These are phyloP conservation scores for Poecilus cupreus DNA, from an alignment of 2,888 invertebrate species.

Conservation along the genomic window DNA sequence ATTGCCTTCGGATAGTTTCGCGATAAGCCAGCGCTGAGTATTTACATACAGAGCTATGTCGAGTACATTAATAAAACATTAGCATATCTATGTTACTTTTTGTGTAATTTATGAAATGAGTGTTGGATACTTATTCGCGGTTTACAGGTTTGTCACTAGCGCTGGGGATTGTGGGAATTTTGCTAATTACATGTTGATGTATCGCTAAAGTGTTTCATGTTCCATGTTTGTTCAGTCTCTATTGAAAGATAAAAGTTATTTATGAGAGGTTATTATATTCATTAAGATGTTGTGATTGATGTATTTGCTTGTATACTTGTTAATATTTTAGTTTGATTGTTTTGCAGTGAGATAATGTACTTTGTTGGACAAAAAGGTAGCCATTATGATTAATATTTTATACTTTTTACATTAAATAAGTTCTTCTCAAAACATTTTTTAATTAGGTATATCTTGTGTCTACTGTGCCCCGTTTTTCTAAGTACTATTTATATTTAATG, in stretches of 20 bases:
- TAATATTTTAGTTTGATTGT: slow-evolving; percentile 23
- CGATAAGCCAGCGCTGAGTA: not conserved
- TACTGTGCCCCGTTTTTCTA: no score
- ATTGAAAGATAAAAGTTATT: slow-evolving; percentile 34
- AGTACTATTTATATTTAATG: no score
- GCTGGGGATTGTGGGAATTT: slow-evolving; percentile 23
- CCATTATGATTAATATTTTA: slow-evolving; percentile 16
- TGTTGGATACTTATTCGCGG: slow-evolving; percentile 1
- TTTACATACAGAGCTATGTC: slow-evolving; percentile 45
- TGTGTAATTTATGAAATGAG: slow-evolving; percentile 39
- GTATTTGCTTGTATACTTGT: slow-evolving; percentile 14
- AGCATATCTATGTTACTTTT: slow-evolving; percentile 39
- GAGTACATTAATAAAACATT: slow-evolving; percentile 52
- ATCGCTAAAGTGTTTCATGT: slow-evolving; percentile 14
- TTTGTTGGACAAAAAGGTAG: slow-evolving; percentile 21
- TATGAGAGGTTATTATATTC: slow-evolving; percentile 31
- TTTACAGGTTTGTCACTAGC: not conserved
- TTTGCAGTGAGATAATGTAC: slow-evolving; percentile 17
- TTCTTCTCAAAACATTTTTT: no score
- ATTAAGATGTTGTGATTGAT: slow-evolving; percentile 36
- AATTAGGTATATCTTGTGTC: no score
- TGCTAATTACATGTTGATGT: slow-evolving; percentile 19
- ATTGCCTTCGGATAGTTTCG: slow-evolving; percentile 1
- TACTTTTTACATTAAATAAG: not conserved
- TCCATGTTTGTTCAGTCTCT: not conserved